phyloP scores from a whole-genome alignment of 1,140 invertebrate genomes.

The Pseudoatta argentina region DNA sequence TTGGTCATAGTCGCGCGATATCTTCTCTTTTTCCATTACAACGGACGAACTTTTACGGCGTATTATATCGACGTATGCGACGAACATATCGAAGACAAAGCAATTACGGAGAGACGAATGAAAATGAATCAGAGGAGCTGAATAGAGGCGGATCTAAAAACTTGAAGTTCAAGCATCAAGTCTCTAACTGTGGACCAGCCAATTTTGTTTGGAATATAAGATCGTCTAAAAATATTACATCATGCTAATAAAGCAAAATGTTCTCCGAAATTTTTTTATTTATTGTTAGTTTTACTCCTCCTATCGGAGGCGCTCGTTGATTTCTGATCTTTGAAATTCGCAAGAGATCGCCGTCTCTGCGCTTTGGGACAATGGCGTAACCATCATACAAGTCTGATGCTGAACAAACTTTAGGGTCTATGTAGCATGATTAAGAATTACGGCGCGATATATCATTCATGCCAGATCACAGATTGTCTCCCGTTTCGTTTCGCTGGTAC shows the following conservation, averaged over 20 bases:
- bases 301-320: too few relatives aligned
- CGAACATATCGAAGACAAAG: constrained; percentile 33
- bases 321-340: not conserved
- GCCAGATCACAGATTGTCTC: constrained; percentile 57
- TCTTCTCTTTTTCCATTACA: constrained; percentile 42
- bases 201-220: not conserved
- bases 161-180: not conserved
- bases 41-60: constrained; percentile 40
- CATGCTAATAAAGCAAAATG: not conserved
- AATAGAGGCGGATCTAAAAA: not conserved
- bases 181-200: not conserved
- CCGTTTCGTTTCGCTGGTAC: constrained; percentile 44
- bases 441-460: constrained; percentile 6
- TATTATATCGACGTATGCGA: constrained; percentile 52
- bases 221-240: not conserved
- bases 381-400: constrained; percentile 1
- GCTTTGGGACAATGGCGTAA: not conserved
- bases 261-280: not conserved
- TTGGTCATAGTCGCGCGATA: constrained; percentile 49
- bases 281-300: not conserved
- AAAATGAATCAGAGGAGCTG: constrained; percentile 19
- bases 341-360: not conserved
- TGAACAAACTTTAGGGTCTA: not conserved
- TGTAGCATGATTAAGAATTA: constrained; percentile 31
- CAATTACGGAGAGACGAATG: not conserved